phyloP scores from a whole-genome alignment of 1,140 invertebrate species.

The Cotesia glomerata region DNA sequence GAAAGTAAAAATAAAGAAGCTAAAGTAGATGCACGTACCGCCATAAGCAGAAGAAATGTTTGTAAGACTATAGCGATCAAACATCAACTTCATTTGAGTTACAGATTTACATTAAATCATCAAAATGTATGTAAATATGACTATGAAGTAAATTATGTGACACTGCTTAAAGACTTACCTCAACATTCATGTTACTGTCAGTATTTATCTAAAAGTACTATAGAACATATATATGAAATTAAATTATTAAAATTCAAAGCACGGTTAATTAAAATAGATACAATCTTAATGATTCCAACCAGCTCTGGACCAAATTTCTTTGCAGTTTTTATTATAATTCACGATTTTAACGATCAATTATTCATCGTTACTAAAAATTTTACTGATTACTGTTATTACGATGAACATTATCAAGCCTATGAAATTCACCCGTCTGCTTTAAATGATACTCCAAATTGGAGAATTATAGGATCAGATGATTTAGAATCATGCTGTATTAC shows the following conservation, averaged over 20 bases:
- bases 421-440: neutral
- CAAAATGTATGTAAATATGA: neutral
- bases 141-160: neutral
- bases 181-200: neutral
- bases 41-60: conserved; percentile 28
- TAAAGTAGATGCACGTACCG: conserved; percentile 20
- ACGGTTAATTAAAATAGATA: neutral
- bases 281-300: neutral
- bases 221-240: neutral
- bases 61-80: conserved; percentile 32
- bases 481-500: neutral
- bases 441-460: neutral
- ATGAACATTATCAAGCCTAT: conserved; percentile 27
- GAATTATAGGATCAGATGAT: neutral
- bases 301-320: no score
- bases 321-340: no score
- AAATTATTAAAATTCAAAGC: neutral
- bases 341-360: no score
- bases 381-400: conserved; percentile 6
- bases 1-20: conserved; percentile 24
- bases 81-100: conserved; percentile 31
- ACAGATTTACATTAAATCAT: conserved; percentile 3
- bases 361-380: conserved; percentile 6
- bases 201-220: neutral
- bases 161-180: neutral